Percentiles rank a stretch among this genome's conserved stretches.
These are phyloP conservation scores for Blera fallax DNA, from an alignment of 2,888 invertebrate species.

Conservation along the genomic window DNA sequence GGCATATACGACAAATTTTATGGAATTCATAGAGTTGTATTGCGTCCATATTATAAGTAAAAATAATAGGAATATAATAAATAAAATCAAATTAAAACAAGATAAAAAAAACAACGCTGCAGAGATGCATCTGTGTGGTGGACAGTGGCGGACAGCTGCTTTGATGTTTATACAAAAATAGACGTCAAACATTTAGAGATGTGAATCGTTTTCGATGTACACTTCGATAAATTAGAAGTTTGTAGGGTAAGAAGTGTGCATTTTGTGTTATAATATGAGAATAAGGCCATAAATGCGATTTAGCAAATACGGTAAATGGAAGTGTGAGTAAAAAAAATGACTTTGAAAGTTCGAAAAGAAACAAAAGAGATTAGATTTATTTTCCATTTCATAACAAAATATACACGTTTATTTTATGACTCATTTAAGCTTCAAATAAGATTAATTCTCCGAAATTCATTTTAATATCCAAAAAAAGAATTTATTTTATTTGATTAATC, in stretches of 20 bases:
- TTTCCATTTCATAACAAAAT: too few species aligned
- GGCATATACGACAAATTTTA: conserved; percentile 78
- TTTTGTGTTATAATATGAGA: too few species aligned
- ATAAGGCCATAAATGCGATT: too few species aligned
- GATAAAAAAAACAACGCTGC: conserved; percentile 51
- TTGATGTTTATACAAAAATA: conserved; percentile 51
- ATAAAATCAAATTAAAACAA: conserved; percentile 42
- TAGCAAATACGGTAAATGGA: too few species aligned
- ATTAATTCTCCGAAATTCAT: too few species aligned
- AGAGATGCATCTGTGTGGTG: conserved; percentile 44
- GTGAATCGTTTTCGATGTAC: conserved; percentile 17
- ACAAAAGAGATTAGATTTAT: too few species aligned
- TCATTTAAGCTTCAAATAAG: too few species aligned
- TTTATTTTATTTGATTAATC: too few species aligned
- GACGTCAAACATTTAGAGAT: conserved; percentile 31
- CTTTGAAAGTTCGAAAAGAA: too few species aligned
- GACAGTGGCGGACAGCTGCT: conserved; percentile 60
- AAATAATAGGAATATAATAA: conserved; percentile 16
- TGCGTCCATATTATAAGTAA: conserved; percentile 59
- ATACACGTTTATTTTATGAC: too few species aligned
- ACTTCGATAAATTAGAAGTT: conserved; percentile 7
- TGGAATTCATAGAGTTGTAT: conserved; percentile 72
- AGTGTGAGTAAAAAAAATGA: too few species aligned
- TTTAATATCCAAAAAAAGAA: too few species aligned
- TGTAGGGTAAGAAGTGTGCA: not conserved